Percentiles rank a stretch among this genome's conserved stretches.
Conservation (phyloP, 1,140 invertebrate genomes). For the Drosophila sp. region DNA sequence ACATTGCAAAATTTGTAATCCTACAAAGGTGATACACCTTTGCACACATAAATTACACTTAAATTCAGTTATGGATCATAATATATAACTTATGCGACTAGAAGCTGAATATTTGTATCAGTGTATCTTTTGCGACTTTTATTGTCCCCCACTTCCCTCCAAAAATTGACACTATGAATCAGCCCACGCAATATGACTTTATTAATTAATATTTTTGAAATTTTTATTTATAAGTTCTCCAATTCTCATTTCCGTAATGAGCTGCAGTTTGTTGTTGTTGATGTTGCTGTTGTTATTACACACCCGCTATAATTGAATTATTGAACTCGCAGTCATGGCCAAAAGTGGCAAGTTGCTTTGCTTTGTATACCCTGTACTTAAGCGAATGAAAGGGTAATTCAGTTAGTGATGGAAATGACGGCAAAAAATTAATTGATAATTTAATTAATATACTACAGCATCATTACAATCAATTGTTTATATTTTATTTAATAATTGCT, state of each 20-base stretch:
- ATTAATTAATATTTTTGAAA: not conserved
- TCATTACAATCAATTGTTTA: too few relatives aligned
- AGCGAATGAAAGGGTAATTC: not conserved
- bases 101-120: too few relatives aligned
- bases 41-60: too few relatives aligned
- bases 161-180: conserved; percentile 9
- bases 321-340: conserved; percentile 57
- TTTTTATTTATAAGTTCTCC: conserved; percentile 29
- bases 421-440: too few relatives aligned
- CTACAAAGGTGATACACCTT: too few relatives aligned
- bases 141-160: not conserved
- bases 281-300: conserved; percentile 31
- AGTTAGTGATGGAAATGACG: not conserved
- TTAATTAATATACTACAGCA: too few relatives aligned
- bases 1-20: too few relatives aligned
- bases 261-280: conserved; percentile 36
- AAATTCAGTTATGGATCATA: too few relatives aligned
- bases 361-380: conserved; percentile 12
- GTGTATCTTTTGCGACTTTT: not conserved
- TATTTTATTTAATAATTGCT: not conserved
- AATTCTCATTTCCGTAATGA: conserved; percentile 58
- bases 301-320: conserved; percentile 45
- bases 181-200: conserved; percentile 27
- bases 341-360: conserved; percentile 60
- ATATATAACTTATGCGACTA: too few relatives aligned